Evolutionary conservation across 2,888 invertebrate genomes (phyloP).

Genomic region (Sminthurides aquaticus): DNA sequence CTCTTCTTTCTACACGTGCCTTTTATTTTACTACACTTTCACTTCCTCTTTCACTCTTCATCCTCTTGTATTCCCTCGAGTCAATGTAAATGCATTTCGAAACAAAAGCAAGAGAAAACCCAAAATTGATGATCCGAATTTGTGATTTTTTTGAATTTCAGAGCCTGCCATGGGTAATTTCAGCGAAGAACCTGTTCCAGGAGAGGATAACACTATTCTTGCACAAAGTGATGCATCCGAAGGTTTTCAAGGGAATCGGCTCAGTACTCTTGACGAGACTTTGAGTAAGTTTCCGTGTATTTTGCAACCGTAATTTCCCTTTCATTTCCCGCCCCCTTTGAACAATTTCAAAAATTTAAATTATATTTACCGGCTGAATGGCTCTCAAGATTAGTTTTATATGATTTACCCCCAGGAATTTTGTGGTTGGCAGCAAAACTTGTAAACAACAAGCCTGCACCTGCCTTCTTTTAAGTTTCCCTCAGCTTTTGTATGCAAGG

Average conservation of each 20-base stretch:
- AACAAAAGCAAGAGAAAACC: conserved; percentile 1
- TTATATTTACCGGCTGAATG: not conserved
- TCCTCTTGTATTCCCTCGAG: conserved; percentile 1
- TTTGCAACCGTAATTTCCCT: not conserved
- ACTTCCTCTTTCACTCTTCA: no score
- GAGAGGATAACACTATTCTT: conserved; percentile 23
- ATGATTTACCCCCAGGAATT: no score
- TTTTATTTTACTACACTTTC: no score
- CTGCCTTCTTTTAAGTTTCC: no score
- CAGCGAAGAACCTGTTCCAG: conserved; percentile 26
- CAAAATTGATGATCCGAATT: not conserved
- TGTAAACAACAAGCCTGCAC: no score
- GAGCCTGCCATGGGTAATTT: conserved; percentile 38
- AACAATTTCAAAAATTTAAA: not conserved
- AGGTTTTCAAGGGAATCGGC: conserved; percentile 28
- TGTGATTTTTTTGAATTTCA: conserved; percentile 14
- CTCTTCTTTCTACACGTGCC: not conserved
- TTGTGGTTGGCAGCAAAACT: not conserved
- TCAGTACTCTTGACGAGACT: conserved; percentile 32
- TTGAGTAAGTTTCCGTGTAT: conserved; percentile 27
- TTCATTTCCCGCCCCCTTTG: not conserved
- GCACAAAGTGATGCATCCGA: conserved; percentile 34
- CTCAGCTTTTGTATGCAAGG: no score
- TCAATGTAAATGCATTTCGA: not conserved
- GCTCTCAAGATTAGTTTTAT: no score